A percentile compares a stretch with the other conserved stretches of the same genome.
Conservation (phyloP, 1,140 invertebrate species). For the Paracyclopina nana region DNA sequence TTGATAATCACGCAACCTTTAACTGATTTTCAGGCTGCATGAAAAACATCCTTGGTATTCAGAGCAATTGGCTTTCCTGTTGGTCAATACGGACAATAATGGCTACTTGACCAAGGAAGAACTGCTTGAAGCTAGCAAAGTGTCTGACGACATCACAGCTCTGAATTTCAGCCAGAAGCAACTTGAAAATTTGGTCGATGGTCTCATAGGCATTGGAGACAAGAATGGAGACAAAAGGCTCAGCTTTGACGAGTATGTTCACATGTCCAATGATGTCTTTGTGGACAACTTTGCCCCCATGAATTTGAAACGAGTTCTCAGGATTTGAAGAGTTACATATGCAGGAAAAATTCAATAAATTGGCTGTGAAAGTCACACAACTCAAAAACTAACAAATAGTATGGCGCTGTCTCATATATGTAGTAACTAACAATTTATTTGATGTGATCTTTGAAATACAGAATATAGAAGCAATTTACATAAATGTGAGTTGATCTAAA, state of each 20-base stretch:
- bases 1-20: not conserved
- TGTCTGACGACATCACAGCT: not conserved
- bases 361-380: not conserved
- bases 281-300: conserved; percentile 13
- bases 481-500: not conserved
- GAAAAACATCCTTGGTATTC: conserved; percentile 12
- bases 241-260: conserved; percentile 8
- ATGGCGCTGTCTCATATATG: no score
- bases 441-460: not conserved
- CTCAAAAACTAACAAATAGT: not conserved
- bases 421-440: not conserved
- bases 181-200: conserved; percentile 10
- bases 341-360: not conserved
- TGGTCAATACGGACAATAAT: conserved; percentile 10
- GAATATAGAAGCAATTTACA: not conserved
- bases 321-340: not conserved
- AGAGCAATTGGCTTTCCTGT: conserved; percentile 6
- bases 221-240: conserved; percentile 8
- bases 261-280: conserved; percentile 11
- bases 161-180: conserved; percentile 9
- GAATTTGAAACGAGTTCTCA: conserved; percentile 5
- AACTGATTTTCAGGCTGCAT: not conserved
- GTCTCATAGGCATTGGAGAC: conserved; percentile 1
- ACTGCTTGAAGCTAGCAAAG: conserved; percentile 2
- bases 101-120: conserved; percentile 3